Conservation (phyloP, 2,888 invertebrate genomes). For the Cephus runcator region DNA sequence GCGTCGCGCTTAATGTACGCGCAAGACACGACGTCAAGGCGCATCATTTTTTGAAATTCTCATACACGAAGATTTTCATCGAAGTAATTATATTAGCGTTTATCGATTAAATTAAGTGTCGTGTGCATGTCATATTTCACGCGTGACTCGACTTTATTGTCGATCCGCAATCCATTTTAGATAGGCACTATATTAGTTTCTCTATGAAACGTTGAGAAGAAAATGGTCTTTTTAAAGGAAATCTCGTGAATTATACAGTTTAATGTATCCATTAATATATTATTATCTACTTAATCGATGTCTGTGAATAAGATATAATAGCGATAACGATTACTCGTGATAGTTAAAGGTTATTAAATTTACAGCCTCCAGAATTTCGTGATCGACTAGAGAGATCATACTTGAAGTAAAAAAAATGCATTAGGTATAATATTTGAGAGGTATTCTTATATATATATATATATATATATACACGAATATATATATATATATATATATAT, state of each 20-base stretch:
- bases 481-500: slow-evolving; percentile 7
- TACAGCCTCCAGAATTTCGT: not conserved
- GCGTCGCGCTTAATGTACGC: not conserved
- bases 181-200: slow-evolving; percentile 45
- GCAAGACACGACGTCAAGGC: not conserved
- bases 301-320: slow-evolving; percentile 34
- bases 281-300: slow-evolving; percentile 46
- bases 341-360: not conserved
- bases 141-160: slow-evolving; percentile 3
- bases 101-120: slow-evolving; percentile 40
- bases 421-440: not conserved
- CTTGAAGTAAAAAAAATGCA: not conserved
- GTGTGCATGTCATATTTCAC: slow-evolving; percentile 37
- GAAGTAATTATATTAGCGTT: slow-evolving; percentile 22
- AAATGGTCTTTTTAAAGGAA: slow-evolving; percentile 32
- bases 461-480: slow-evolving; percentile 23
- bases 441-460: not conserved
- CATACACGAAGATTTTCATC: slow-evolving; percentile 27
- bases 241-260: slow-evolving; percentile 25
- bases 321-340: slow-evolving; percentile 18
- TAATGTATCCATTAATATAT: slow-evolving; percentile 32
- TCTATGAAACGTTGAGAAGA: slow-evolving; percentile 14
- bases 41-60: not conserved
- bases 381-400: not conserved
- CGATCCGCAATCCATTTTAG: slow-evolving; percentile 33